Conservation (phyloP, 2,888 invertebrate genomes). For the Chaitophorus viminalis region DNA sequence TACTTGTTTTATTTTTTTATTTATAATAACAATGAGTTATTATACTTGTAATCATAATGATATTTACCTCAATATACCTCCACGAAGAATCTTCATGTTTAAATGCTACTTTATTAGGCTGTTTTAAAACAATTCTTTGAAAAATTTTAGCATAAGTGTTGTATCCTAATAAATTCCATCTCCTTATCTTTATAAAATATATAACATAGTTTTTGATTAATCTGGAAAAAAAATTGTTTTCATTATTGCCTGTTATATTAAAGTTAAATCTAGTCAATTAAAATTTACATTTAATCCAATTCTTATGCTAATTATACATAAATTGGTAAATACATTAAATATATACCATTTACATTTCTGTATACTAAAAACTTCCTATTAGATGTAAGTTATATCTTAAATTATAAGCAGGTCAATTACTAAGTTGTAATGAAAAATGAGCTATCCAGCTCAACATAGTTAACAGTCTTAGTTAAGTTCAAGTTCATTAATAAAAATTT, state of each 20-base stretch:
- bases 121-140: conserved; percentile 47
- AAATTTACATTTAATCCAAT: too few relatives aligned
- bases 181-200: conserved; percentile 48
- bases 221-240: conserved; percentile 34
- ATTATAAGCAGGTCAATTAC: too few relatives aligned
- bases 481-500: too few relatives aligned
- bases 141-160: conserved; percentile 60
- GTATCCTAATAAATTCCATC: conserved; percentile 43
- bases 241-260: neutral
- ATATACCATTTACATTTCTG: too few relatives aligned
- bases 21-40: neutral
- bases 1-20: conserved; percentile 1
- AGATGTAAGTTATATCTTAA: too few relatives aligned
- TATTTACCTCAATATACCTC: conserved; percentile 69
- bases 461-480: too few relatives aligned
- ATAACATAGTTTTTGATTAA: conserved; percentile 44
- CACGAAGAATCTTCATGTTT: conserved; percentile 69
- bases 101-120: conserved; percentile 70
- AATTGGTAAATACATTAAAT: too few relatives aligned
- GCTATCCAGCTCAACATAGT: too few relatives aligned
- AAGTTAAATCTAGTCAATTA: too few relatives aligned
- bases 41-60: conserved; percentile 3
- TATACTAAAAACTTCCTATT: too few relatives aligned
- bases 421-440: too few relatives aligned
- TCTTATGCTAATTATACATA: too few relatives aligned